phyloP scores from a whole-genome alignment of 2,113 vertebrate genomes.

The Erythrocercus mccallii region DNA sequence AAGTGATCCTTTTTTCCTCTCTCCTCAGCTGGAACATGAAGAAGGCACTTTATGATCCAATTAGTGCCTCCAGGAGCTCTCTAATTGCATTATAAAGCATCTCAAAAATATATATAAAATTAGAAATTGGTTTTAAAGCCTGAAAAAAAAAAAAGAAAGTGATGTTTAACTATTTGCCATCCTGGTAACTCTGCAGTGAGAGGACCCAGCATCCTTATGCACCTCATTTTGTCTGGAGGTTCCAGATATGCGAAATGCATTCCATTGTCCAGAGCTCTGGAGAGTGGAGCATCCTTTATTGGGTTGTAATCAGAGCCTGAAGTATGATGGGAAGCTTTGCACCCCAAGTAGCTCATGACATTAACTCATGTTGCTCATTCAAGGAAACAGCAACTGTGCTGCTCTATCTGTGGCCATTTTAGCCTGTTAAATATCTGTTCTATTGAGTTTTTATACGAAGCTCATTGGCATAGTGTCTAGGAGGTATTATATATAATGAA shows the following conservation, averaged over 20 bases:
- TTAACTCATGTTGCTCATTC: background rate
- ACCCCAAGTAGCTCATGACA: accelerated
- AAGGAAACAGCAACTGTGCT: background rate
- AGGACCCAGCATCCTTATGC: background rate
- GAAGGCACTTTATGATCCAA: constrained; percentile 65
- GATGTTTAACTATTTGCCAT: background rate
- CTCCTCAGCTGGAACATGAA: constrained; percentile 53
- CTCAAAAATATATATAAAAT: background rate
- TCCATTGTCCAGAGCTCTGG: background rate
- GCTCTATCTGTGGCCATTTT: background rate
- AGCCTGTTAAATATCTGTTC: background rate
- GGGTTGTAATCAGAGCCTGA: background rate
- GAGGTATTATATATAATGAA: background rate
- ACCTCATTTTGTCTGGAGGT: background rate
- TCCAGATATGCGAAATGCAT: background rate
- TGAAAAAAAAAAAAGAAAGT: background rate
- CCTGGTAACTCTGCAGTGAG: background rate
- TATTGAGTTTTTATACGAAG: background rate
- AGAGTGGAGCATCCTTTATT: background rate
- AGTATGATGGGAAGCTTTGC: background rate
- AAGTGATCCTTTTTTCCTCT: constrained; percentile 56
- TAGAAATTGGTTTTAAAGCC: constrained; percentile 8
- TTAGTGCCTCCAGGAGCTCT: constrained; percentile 61
- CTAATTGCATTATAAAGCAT: constrained; percentile 65
- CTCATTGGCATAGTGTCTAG: background rate